A percentile compares a stretch with the other conserved stretches of the same genome.
Evolutionary conservation across 2,113 vertebrate species (phyloP).

Genomic region (Stigmatopora argus): DNA sequence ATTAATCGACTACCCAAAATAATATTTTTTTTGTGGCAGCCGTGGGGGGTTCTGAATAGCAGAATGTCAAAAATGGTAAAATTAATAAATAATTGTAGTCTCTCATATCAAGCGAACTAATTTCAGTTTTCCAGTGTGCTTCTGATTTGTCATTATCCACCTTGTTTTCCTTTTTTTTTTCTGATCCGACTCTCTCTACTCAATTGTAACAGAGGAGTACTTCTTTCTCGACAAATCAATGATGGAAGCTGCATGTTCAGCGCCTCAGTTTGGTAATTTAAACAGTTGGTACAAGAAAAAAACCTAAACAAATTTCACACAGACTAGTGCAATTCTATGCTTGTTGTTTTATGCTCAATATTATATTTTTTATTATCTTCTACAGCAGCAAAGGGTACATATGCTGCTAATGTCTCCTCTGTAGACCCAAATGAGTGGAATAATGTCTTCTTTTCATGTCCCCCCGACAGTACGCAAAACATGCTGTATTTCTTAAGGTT

Average conservation of each 20-base stretch:
- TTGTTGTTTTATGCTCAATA: constrained; percentile 23
- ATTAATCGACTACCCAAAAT: too few species aligned
- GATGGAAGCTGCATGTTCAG: neutral
- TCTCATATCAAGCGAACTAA: neutral
- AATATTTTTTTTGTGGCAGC: too few species aligned
- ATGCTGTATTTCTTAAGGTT: neutral
- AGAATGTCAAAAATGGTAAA: too few species aligned
- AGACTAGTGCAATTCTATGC: constrained; percentile 8
- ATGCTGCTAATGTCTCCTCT: constrained; percentile 12
- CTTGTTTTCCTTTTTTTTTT: too few species aligned
- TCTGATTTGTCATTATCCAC: neutral
- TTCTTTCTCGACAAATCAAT: neutral
- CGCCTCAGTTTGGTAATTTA: neutral
- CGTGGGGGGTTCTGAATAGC: too few species aligned
- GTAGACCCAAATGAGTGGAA: constrained; percentile 26
- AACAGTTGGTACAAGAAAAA: neutral
- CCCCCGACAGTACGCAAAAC: neutral
- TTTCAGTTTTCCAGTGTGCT: neutral
- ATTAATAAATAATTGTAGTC: too few species aligned
- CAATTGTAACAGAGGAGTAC: neutral
- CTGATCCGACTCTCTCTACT: neutral
- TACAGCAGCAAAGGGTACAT: constrained; percentile 13
- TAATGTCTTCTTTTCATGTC: constrained; percentile 16
- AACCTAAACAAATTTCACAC: neutral
- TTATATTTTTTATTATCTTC: constrained; percentile 41